phyloP scores from a whole-genome alignment of 2,797 vertebrate species.

The Spinus olivaceus region DNA sequence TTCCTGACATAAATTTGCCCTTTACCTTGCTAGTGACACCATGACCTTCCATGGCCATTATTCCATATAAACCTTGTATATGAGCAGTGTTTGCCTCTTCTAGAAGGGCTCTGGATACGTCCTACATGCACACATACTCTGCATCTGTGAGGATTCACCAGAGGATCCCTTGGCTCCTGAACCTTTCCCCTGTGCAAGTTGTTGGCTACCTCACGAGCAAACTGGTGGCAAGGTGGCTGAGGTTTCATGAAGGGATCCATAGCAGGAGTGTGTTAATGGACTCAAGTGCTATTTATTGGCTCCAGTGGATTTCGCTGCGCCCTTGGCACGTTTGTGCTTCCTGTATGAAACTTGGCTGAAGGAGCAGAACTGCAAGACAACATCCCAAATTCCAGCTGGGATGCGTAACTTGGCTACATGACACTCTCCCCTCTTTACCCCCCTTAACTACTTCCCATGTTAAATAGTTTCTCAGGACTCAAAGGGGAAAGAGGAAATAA shows the following conservation, averaged over 20 bases:
- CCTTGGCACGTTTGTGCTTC: not conserved
- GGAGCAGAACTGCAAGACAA: slow-evolving; percentile 14
- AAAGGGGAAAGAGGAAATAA: slow-evolving; percentile 10
- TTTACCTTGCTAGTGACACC: not conserved
- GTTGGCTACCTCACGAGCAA: not conserved
- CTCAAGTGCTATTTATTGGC: slow-evolving; percentile 13
- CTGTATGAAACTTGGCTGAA: slow-evolving; percentile 36
- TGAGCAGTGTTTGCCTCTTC: not conserved
- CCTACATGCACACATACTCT: not conserved
- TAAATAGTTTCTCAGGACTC: slow-evolving; percentile 57
- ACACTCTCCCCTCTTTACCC: not conserved
- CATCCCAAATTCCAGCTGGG: slow-evolving; percentile 58
- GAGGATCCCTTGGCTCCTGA: not conserved
- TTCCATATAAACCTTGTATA: not conserved
- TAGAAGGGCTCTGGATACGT: not conserved
- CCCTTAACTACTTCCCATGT: slow-evolving; percentile 13
- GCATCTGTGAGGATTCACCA: not conserved
- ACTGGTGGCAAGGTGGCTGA: not conserved
- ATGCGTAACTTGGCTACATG: slow-evolving; percentile 50
- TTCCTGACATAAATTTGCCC: not conserved
- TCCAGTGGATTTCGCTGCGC: not conserved
- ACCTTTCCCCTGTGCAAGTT: not conserved
- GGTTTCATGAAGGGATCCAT: not conserved
- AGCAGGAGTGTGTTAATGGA: not conserved
- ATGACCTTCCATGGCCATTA: not conserved